These are phyloP conservation scores for Drepana falcataria DNA, from an alignment of 2,888 invertebrate genomes.

Conservation along the genomic window DNA sequence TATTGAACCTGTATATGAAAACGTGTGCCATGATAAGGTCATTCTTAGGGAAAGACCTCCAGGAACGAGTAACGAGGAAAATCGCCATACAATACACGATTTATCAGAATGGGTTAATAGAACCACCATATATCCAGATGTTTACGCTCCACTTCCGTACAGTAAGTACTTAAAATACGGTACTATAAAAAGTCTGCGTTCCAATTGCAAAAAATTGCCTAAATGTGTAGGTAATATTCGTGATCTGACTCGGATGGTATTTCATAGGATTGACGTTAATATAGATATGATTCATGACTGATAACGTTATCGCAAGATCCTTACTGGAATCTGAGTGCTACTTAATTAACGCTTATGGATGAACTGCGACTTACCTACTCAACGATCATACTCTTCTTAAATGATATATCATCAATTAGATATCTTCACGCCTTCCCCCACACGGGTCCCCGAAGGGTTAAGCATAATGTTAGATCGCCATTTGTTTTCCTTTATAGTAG, in stretches of 20 bases:
- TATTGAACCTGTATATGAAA: constrained; percentile 17
- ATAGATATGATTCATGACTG: background rate
- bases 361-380: no score
- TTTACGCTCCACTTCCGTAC: constrained; percentile 87
- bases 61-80: constrained; percentile 33
- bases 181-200: constrained; percentile 11
- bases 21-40: constrained; percentile 24
- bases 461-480: no score
- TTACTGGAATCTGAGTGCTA: no score
- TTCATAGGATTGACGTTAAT: background rate
- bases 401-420: no score
- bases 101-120: constrained; percentile 64
- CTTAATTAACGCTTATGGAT: no score
- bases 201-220: background rate
- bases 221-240: no score
- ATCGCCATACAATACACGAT: constrained; percentile 63
- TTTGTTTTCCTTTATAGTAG: no score
- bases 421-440: no score
- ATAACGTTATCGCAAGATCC: no score
- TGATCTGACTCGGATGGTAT: no score
- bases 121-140: constrained; percentile 81
- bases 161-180: constrained; percentile 79
- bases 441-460: no score
- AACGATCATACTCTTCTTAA: no score
- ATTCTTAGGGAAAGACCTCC: constrained; percentile 32